Conservation (phyloP, 2,888 invertebrate genomes). For the Stenodera caucasica region DNA sequence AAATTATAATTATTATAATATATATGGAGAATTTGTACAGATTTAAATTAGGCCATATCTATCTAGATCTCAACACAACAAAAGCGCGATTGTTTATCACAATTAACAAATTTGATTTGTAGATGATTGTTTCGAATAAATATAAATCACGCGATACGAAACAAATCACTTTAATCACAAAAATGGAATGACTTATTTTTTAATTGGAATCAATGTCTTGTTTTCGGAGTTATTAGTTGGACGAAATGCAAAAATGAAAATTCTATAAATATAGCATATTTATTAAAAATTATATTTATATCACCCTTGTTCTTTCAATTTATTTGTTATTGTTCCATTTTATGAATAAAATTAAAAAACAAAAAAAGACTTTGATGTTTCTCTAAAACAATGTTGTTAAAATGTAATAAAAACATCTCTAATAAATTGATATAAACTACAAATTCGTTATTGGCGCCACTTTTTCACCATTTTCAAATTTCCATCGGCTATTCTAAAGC, state of each 20-base stretch:
- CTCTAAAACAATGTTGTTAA: conserved; percentile 28
- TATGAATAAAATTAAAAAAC: background rate
- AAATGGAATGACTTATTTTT: too few relatives aligned
- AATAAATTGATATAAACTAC: conserved; percentile 22
- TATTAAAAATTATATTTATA: conserved; percentile 5
- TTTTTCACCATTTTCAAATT: background rate
- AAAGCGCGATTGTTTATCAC: conserved; percentile 1
- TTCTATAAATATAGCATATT: too few relatives aligned
- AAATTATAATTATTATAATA: background rate
- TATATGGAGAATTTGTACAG: background rate
- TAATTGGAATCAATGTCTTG: background rate
- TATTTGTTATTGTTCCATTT: conserved; percentile 20
- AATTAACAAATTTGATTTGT: background rate
- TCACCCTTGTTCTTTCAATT: conserved; percentile 7
- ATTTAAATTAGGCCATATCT: conserved; percentile 6
- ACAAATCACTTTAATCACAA: background rate
- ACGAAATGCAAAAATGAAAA: too few relatives aligned
- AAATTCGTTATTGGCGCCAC: background rate
- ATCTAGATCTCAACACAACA: background rate
- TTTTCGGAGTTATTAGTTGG: background rate
- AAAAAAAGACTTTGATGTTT: conserved; percentile 25
- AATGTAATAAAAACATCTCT: conserved; percentile 28
- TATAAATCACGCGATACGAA: background rate
- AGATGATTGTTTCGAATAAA: background rate
- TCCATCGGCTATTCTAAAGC: background rate